Base-by-base conservation (phyloP, 2,113 vertebrate species). In the Coracopsis vasa region DNA sequence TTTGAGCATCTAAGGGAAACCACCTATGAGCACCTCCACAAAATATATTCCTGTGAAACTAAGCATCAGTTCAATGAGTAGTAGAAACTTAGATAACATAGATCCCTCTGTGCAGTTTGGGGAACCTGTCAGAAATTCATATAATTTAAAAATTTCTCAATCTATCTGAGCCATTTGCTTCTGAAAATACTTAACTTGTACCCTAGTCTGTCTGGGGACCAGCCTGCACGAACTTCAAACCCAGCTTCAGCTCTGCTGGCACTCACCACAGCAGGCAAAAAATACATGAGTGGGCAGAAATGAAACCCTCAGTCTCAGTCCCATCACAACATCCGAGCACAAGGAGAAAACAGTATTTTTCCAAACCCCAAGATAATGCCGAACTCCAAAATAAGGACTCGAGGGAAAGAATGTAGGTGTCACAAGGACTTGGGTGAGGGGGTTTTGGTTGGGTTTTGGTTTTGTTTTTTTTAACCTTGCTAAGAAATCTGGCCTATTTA, bases 401-500 rank as follows among this genome's bases (percentile, higher is more conserved):
- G 8, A 16, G 20, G 37, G 11, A 27, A 3, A 23, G 42, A 84
- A 16, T 45, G 44, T 45, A 45, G 44, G n/a, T 10, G 16, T 8
- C 31, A 73, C 14, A 16, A 73, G 56, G 79, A 47, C 39, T 13
- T 13, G 39, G 28, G 37, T 3, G 7, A 2, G 0, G 5, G 39
- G 3, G 14, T 3, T 18, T 23, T 6, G 39, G 21, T 2, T 48
- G 39, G 24, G 47, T 24, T 48, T 48, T 23, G 23, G 21, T 48
- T 10, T 48, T 23, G 45, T 10, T 47, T 48, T 48, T 48, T 48
- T 48, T 72, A 92, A 87, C 45, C 88, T 90, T 64, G 54, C 86
- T 69, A 42, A 75, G 94, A 97, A 95, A 95, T 51, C 42, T 18
- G 83, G 73, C 50, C 91, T 94, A 66, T 97, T 98, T 97, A 96